Percentiles rank a stretch among this genome's conserved stretches.
phyloP scores from a whole-genome alignment of 2,797 vertebrate species.

The Anguilla marmorata region DNA sequence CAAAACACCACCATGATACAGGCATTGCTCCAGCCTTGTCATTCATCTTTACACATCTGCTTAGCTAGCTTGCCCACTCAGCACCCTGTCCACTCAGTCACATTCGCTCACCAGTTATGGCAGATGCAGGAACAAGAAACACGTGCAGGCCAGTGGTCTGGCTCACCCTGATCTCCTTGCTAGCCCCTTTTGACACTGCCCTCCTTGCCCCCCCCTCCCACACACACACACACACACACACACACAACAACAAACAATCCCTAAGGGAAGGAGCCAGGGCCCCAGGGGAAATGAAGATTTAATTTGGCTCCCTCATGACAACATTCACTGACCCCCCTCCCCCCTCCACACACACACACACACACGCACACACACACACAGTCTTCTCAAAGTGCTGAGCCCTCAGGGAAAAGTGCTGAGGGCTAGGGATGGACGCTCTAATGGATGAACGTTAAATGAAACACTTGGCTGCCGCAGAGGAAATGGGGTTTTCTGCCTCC shows the following conservation, averaged over 20 bases:
- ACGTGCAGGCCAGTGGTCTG: not conserved
- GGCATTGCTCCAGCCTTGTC: no score
- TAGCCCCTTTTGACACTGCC: not conserved
- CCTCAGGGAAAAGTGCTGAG: conserved; percentile 33
- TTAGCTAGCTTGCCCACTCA: not conserved
- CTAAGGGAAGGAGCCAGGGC: conserved; percentile 25
- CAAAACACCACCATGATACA: not conserved
- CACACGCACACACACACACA: not conserved
- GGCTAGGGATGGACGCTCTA: conserved; percentile 39
- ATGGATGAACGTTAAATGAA: conserved; percentile 53
- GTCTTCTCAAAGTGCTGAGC: conserved; percentile 31
- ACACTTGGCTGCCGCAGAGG: conserved; percentile 47
- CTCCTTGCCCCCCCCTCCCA: not conserved
- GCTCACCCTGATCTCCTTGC: not conserved
- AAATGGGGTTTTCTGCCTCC: conserved; percentile 19
- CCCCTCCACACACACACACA: not conserved
- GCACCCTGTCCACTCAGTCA: not conserved
- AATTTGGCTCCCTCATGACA: not conserved
- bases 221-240: not conserved
- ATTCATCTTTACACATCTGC: not conserved
- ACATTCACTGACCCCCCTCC: not conserved
- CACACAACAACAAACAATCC: not conserved
- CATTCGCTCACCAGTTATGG: not conserved
- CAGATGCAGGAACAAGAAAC: not conserved
- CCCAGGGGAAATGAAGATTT: conserved; percentile 26